Base-by-base conservation (phyloP, 2,113 vertebrate species). In the Acrocephalus arundinaceus region DNA sequence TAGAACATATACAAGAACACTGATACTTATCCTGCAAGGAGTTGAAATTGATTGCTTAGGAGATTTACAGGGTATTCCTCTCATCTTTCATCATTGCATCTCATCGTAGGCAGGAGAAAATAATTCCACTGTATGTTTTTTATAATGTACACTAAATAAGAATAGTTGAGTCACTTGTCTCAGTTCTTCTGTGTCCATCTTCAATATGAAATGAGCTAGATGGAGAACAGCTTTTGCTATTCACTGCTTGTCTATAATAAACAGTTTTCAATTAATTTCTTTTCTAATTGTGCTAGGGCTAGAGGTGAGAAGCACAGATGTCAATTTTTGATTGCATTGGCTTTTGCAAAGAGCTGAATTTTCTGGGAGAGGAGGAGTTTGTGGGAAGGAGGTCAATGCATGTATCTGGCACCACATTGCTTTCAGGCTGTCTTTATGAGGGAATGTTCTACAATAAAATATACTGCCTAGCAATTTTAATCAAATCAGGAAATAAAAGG, bases 171-270 rank as follows among this genome's bases (percentile, higher is more conserved):
- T 79, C 41, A 54, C 10, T 66, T 52, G 19, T 68, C 49, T 79
- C 30, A 21, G 4, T 71, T 95, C 51, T 97, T 85, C 82, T 65
- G 9, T 83, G 63, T 73, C 92, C 58, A 22, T 66, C 74, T 86
- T 82, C 84, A 91, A 46, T 80, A 87, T 66, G 57, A 96, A 94
- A 97, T 89, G 31, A 93, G 75, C 65, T 96, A 85, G 92, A 86
- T 70, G 78, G 91, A 97, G 94, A 97, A 78, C 63, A 95, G 90
- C 52, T 94, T 97, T 97, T 96, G 84, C 76, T 97, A 76, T 96
- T 95, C 81, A 83, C 91, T 96, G 66, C 87, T 97, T 23, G 33
- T 94, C 48, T 96, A 91, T 90, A 97, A 96, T 89, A 59, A 97
- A 93, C 67, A 95, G 79, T 94, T 97, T 96, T 90, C 91, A 96